phyloP scores from a whole-genome alignment of 2,797 vertebrate species.

The Diceros bicornis region DNA sequence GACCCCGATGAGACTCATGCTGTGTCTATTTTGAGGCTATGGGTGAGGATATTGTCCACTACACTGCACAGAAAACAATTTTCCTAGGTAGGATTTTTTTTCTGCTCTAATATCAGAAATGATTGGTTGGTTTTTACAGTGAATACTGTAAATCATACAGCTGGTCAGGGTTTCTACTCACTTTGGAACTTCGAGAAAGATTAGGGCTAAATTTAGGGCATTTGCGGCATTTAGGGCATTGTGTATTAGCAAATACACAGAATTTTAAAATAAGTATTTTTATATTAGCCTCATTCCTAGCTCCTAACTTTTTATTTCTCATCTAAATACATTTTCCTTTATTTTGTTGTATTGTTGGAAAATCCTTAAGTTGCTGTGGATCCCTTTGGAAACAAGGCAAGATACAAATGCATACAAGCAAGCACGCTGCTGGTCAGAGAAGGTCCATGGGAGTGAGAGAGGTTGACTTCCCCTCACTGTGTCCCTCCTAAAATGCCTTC shows the following conservation, averaged over 20 bases:
- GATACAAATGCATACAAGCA: rapidly evolving
- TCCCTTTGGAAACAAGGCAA: neutral
- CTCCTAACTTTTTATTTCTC: neutral
- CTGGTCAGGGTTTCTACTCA: neutral
- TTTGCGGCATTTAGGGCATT: no score
- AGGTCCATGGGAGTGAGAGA: rapidly evolving
- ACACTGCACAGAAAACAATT: neutral
- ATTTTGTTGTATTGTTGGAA: neutral
- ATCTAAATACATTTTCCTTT: neutral
- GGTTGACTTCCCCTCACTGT: rapidly evolving
- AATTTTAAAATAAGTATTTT: neutral
- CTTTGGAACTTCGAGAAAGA: neutral
- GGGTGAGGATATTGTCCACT: no score
- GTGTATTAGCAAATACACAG: neutral
- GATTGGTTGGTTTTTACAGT: neutral
- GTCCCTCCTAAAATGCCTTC: neutral
- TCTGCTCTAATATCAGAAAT: neutral
- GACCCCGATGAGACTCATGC: neutral
- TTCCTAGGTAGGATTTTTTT: neutral
- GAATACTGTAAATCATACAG: neutral
- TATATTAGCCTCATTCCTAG: neutral
- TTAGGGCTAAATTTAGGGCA: neutral
- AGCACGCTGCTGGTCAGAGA: rapidly evolving
- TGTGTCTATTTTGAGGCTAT: neutral
- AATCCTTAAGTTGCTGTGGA: neutral